Evolutionary conservation across 2,888 invertebrate species (phyloP).

Genomic region (Anaspis maculata): DNA sequence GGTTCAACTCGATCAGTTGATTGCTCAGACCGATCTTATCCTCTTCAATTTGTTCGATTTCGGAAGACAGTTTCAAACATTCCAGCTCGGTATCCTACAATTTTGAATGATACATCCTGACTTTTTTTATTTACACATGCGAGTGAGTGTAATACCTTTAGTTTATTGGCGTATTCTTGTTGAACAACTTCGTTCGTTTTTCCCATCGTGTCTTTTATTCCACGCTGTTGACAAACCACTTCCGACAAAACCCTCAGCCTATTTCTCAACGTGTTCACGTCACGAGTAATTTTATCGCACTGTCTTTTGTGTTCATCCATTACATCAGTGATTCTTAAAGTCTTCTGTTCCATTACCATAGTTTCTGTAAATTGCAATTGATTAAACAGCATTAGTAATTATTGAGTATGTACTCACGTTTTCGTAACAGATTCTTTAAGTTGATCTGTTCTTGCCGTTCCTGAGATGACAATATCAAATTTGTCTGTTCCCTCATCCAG

Average conservation of each 20-base stretch:
- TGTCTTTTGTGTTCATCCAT: constrained; percentile 50
- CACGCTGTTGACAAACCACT: too few species aligned
- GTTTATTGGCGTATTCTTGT: constrained; percentile 44
- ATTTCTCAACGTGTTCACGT: constrained; percentile 53
- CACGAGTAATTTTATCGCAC: constrained; percentile 49
- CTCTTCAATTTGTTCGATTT: constrained; percentile 56
- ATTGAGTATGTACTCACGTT: constrained; percentile 50
- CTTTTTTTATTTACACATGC: not conserved
- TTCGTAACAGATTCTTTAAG: constrained; percentile 61
- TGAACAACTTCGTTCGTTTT: constrained; percentile 49
- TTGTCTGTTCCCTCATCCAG: constrained; percentile 71
- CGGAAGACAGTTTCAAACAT: constrained; percentile 57
- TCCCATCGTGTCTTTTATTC: too few species aligned
- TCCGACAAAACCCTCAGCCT: constrained; percentile 52
- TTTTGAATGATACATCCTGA: not conserved
- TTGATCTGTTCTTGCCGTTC: constrained; percentile 59
- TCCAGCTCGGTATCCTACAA: constrained; percentile 59
- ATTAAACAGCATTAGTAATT: constrained; percentile 2
- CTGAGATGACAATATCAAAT: constrained; percentile 59
- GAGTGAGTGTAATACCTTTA: too few species aligned
- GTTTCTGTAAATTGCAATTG: constrained; percentile 36
- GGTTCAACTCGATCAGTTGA: constrained; percentile 53
- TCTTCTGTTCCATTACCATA: constrained; percentile 64
- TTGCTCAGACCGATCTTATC: constrained; percentile 59
- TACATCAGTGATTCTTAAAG: constrained; percentile 58